A percentile compares a stretch with the other conserved stretches of the same genome.
These are phyloP conservation scores for Scaptomyza reducta DNA, from an alignment of 2,888 invertebrate species.

Conservation along the genomic window DNA sequence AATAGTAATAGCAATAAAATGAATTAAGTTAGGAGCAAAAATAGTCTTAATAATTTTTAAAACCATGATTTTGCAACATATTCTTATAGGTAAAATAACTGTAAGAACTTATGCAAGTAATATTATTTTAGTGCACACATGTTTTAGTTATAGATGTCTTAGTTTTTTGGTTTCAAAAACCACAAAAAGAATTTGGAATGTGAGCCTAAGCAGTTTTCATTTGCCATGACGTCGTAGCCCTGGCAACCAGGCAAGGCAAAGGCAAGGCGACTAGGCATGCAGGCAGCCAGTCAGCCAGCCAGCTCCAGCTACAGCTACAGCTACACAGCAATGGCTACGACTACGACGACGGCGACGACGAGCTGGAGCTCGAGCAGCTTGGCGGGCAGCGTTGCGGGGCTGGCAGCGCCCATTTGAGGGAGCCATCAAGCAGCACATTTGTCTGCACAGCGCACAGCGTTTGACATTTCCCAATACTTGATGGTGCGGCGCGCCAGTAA, in stretches of 20 bases:
- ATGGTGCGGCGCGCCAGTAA: constrained; percentile 82
- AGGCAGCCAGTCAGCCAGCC: constrained; percentile 56
- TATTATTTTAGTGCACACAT: neutral
- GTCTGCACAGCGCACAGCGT: constrained; percentile 69
- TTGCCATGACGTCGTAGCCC: constrained; percentile 54
- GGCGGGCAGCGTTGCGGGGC: constrained; percentile 71
- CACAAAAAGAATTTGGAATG: constrained; percentile 12
- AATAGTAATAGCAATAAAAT: too few relatives aligned
- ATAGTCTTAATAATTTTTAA: neutral
- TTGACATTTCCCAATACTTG: constrained; percentile 83
- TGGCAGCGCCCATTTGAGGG: constrained; percentile 80
- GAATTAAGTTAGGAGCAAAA: too few relatives aligned
- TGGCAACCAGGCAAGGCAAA: constrained; percentile 53
- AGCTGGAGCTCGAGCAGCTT: constrained; percentile 69
- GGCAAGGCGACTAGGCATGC: constrained; percentile 54
- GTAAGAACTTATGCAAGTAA: neutral
- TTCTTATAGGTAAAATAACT: neutral
- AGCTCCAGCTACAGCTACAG: constrained; percentile 52
- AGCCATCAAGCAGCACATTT: constrained; percentile 81
- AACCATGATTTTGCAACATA: neutral
- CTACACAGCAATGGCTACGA: constrained; percentile 52
- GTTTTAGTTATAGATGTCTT: neutral
- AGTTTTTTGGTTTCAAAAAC: neutral
- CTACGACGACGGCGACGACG: constrained; percentile 35
- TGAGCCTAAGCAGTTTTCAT: constrained; percentile 32